Percentiles rank a stretch among this genome's conserved stretches.
These are phyloP conservation scores for Phaethon lepturus DNA, from an alignment of 2,113 vertebrate genomes.

Conservation along the genomic window DNA sequence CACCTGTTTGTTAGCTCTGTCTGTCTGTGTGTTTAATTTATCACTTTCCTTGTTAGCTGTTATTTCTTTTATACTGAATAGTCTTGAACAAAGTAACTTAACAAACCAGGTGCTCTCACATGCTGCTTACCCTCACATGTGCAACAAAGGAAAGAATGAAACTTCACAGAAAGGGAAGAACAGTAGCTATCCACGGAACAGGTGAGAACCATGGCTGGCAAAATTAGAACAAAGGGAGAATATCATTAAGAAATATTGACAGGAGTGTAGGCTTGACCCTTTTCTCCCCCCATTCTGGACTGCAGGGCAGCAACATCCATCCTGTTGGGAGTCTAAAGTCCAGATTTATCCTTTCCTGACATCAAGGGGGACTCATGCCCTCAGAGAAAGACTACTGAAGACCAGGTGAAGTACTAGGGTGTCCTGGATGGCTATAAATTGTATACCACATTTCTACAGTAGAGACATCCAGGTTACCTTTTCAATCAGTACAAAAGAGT, in stretches of 20 bases:
- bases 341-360: background rate
- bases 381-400: background rate
- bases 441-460: background rate
- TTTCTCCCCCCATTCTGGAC: background rate
- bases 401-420: background rate
- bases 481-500: background rate
- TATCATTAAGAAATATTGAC: background rate
- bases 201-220: background rate
- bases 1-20: background rate
- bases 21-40: background rate
- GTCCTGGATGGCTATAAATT: background rate
- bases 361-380: no score
- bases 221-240: background rate
- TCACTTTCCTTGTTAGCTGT: background rate
- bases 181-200: background rate
- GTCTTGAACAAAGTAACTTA: background rate
- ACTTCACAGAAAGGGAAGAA: background rate
- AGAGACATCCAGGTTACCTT: background rate
- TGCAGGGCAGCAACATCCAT: background rate
- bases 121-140: background rate
- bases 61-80: background rate
- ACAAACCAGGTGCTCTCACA: background rate
- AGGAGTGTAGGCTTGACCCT: background rate
- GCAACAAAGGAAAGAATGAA: background rate
- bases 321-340: accelerated